These are phyloP conservation scores for Petaurus breviceps DNA, from an alignment of 2,113 vertebrate species.

Conservation along the genomic window DNA sequence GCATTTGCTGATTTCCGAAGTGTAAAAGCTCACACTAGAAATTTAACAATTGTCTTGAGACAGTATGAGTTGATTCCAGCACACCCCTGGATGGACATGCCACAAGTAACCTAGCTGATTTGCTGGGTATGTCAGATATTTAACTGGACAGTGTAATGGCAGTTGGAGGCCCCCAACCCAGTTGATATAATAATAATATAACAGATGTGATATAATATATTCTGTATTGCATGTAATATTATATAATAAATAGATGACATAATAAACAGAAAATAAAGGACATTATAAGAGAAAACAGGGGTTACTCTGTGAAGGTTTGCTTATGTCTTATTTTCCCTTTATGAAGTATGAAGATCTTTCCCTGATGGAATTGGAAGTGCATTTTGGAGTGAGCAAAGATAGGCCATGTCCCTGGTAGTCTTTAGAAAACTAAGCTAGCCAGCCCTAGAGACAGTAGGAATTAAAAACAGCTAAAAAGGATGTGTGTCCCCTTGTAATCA, in stretches of 20 bases:
- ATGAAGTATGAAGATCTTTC: neutral
- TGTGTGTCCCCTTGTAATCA: too few species aligned
- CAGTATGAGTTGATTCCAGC: too few species aligned
- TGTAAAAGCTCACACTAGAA: too few species aligned
- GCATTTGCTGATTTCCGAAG: too few species aligned
- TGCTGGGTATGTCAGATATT: too few species aligned
- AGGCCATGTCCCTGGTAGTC: neutral
- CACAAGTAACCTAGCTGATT: too few species aligned
- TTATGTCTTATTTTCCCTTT: neutral
- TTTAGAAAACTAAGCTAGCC: neutral
- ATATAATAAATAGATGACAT: too few species aligned
- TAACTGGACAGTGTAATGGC: neutral
- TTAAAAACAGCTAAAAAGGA: too few species aligned
- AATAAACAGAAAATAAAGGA: neutral
- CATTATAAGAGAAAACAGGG: neutral
- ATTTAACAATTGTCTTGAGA: too few species aligned
- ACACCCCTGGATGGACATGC: too few species aligned
- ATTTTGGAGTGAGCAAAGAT: neutral
- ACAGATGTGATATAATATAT: too few species aligned
- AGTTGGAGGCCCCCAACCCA: neutral
- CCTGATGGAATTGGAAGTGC: neutral
- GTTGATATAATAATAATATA: neutral
- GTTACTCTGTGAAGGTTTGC: neutral
- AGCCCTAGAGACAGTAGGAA: neutral
- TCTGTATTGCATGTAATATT: too few species aligned